phyloP scores from a whole-genome alignment of 1,140 invertebrate species.

The Vanessa atalanta region DNA sequence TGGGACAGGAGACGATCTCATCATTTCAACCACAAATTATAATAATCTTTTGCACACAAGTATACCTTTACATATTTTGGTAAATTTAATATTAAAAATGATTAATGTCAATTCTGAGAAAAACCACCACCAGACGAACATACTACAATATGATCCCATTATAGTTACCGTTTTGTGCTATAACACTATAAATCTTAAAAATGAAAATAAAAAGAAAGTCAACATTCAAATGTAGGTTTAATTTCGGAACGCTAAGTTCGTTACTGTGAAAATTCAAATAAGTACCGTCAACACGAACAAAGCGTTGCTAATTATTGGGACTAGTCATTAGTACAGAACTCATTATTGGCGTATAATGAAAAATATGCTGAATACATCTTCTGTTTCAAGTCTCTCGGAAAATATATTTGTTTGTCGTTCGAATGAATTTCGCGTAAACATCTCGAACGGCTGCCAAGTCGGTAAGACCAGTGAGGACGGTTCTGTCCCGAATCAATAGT shows the following conservation, averaged over 20 bases:
- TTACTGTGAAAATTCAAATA: not conserved
- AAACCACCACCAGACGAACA: too few species aligned
- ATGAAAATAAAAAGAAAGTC: not conserved
- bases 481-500: too few species aligned
- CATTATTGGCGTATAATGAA: slow-evolving; percentile 24
- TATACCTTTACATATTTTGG: too few species aligned
- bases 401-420: slow-evolving; percentile 19
- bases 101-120: too few species aligned
- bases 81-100: too few species aligned
- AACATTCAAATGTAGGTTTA: not conserved
- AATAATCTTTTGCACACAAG: too few species aligned
- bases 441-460: not conserved
- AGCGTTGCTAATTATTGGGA: slow-evolving; percentile 21
- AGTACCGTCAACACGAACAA: slow-evolving; percentile 17
- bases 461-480: not conserved
- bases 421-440: not conserved
- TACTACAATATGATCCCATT: too few species aligned
- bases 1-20: too few species aligned
- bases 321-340: slow-evolving; percentile 22
- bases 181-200: too few species aligned
- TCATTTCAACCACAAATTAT: too few species aligned
- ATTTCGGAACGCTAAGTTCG: slow-evolving; percentile 12
- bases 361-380: slow-evolving; percentile 27
- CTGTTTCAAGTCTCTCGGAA: slow-evolving; percentile 11
- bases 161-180: too few species aligned